Percentiles rank a stretch among this genome's conserved stretches.
Conservation (phyloP, 2,797 vertebrate genomes). For the Gobionotothen gibberifrons region DNA sequence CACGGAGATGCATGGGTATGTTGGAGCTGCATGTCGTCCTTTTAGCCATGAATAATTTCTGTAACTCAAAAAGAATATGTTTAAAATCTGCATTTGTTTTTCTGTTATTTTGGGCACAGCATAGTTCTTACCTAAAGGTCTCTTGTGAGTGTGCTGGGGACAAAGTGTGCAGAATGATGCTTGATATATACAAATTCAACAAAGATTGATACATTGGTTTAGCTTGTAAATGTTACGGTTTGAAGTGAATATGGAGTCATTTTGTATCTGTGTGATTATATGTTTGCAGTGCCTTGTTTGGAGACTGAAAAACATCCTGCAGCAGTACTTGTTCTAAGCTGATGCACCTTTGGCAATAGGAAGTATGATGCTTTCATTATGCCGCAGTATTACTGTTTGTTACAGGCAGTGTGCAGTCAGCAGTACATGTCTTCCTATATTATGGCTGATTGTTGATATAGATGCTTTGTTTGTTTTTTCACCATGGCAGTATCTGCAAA, state of each 20-base stretch:
- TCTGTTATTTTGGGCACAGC: slow-evolving; percentile 13
- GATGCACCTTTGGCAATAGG: slow-evolving; percentile 47
- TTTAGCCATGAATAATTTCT: slow-evolving; percentile 41
- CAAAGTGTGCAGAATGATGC: slow-evolving; percentile 6
- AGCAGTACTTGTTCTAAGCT: slow-evolving; percentile 26
- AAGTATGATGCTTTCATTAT: slow-evolving; percentile 52
- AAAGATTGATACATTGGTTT: slow-evolving; percentile 18
- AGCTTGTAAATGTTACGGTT: slow-evolving; percentile 2
- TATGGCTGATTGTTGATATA: slow-evolving; percentile 29
- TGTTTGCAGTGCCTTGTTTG: slow-evolving; percentile 19
- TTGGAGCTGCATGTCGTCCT: slow-evolving; percentile 50
- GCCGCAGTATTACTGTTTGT: slow-evolving; percentile 45
- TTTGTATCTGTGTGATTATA: slow-evolving; percentile 3
- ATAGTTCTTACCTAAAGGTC: neutral
- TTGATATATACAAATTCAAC: neutral
- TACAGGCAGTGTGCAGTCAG: slow-evolving; percentile 50
- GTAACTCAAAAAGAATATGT: neutral
- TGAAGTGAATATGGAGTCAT: slow-evolving; percentile 7
- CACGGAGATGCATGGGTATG: slow-evolving; percentile 56
- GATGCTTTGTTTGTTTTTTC: slow-evolving; percentile 15
- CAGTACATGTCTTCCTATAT: slow-evolving; percentile 38
- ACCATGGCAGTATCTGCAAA: slow-evolving; percentile 12
- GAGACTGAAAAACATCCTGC: slow-evolving; percentile 18
- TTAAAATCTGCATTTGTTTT: slow-evolving; percentile 21
- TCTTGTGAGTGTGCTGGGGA: neutral